These are phyloP conservation scores for Echeneis naucrates DNA, from an alignment of 2,797 vertebrate species.

Conservation along the genomic window DNA sequence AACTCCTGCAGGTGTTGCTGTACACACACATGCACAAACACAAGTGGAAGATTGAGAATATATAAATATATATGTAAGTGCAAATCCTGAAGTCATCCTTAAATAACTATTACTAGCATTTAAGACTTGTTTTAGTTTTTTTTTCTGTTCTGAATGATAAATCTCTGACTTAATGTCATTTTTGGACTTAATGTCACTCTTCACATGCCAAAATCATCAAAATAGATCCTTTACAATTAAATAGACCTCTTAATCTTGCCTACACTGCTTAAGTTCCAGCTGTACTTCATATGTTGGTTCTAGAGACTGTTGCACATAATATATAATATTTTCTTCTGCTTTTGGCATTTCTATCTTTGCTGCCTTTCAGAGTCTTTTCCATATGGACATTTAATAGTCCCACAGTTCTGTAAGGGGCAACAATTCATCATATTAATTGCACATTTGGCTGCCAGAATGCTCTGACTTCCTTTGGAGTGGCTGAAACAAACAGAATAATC, in stretches of 20 bases:
- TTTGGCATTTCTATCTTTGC: slow-evolving; percentile 57
- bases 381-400: slow-evolving; percentile 73
- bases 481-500: slow-evolving; percentile 64
- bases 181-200: background rate
- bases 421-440: slow-evolving; percentile 76
- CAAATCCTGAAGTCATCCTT: background rate
- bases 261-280: slow-evolving; percentile 12
- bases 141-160: background rate
- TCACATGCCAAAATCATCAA: slow-evolving; percentile 5
- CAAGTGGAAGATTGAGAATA: background rate
- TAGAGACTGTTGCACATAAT: slow-evolving; percentile 51
- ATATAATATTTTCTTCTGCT: slow-evolving; percentile 53
- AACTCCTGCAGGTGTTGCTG: slow-evolving; percentile 99
- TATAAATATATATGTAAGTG: background rate
- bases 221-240: slow-evolving; percentile 16
- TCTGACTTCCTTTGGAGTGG: slow-evolving; percentile 64
- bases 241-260: slow-evolving; percentile 2
- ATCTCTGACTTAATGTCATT: background rate
- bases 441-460: slow-evolving; percentile 66
- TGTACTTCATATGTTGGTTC: slow-evolving; percentile 40
- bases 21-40: slow-evolving; percentile 53
- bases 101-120: background rate
- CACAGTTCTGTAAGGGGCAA: slow-evolving; percentile 61
- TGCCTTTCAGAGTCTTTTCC: slow-evolving; percentile 64
- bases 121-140: background rate